Evolutionary conservation across 1,140 invertebrate genomes (phyloP), one percentile per base, ranked within the genome.

Genomic region (Lucilia cuprina): DNA sequence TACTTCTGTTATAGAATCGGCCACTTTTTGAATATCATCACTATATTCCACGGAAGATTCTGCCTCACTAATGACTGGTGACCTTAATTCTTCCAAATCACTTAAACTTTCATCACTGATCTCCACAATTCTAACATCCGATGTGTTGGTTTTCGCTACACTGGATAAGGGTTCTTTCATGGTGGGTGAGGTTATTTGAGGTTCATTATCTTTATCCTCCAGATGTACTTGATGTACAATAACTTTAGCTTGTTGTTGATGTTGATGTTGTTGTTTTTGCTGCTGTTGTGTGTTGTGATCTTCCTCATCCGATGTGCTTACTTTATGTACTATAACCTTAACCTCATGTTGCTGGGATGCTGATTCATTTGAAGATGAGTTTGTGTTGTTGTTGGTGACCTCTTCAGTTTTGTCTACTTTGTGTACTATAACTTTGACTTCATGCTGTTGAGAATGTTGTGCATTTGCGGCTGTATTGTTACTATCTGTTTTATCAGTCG

Each of bases 201-300:
- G 35, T 13, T 30, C 83, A 4, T 75, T n/a, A 5, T 83, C 60
- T 41, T 82, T 85, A 7, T 87, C 84, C 74, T 90, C 89, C 5
- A 90, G 9, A 70, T 85, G 87, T n/a, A 90, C 87, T 75, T 89
- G 86, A 75, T 90, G 89, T 60, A 89, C 89, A 12, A 89, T 90
- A 13, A 89, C 88, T 65, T 88, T 89, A 14, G 86, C 85, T 85
- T 41, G 80, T 47, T 34, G 65, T 0, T 83, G 74, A 2, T 78
- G 13, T 0, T 10, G 14, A 7, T 17, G 55, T 14, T 7, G 13
- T n/a, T 60, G 55, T 14, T 17, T 17, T 60, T 41, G 41, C 5
- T 60, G 13, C 13, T 12, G n/a, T 60, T 60, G 55, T 17, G 5
- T 34, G 34, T 7, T 17, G 13, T 47, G 19, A 65, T 25, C 34